Percentiles rank a stretch among this genome's conserved stretches.
Conservation (phyloP, 1,140 invertebrate species). For the Hyposmocoma kahamanoa region DNA sequence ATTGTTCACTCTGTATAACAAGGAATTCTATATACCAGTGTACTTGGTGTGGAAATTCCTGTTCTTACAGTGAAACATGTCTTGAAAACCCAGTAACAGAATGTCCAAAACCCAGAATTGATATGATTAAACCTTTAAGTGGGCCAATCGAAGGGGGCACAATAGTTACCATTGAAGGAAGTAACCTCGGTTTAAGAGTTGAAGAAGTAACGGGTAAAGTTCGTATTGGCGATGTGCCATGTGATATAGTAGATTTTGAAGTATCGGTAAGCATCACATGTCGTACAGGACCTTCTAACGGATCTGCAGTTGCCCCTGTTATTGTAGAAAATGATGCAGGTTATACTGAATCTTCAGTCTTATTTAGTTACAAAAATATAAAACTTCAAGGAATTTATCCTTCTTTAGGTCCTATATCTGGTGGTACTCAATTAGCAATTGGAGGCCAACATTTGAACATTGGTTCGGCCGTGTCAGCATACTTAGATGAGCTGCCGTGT, state of each 20-base stretch:
- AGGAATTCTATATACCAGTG: conserved; percentile 91
- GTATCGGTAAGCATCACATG: conserved; percentile 94
- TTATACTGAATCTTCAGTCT: conserved; percentile 89
- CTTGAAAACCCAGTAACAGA: conserved; percentile 81
- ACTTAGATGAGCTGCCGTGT: conserved; percentile 92
- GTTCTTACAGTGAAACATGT: conserved; percentile 89
- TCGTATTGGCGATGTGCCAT: conserved; percentile 91
- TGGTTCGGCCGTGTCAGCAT: conserved; percentile 91
- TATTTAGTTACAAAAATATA: conserved; percentile 93
- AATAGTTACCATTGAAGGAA: conserved; percentile 94
- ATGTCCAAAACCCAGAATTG: conserved; percentile 94
- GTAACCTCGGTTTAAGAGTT: conserved; percentile 93
- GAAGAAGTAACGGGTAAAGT: conserved; percentile 94
- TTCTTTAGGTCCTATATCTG: conserved; percentile 91
- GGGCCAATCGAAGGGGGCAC: conserved; percentile 98
- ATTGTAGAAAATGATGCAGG: conserved; percentile 93
- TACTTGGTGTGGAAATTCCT: conserved; percentile 92
- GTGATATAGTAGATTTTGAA: conserved; percentile 90
- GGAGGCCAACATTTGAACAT: conserved; percentile 94
- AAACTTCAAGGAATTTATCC: conserved; percentile 88
- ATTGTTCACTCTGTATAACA: conserved; percentile 95
- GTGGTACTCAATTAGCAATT: conserved; percentile 94
- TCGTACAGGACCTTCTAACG: conserved; percentile 84
- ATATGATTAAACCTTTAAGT: conserved; percentile 94
- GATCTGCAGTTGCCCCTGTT: conserved; percentile 85